phyloP scores from a whole-genome alignment of 2,797 vertebrate genomes.

The Enteromius unitaeniatus region DNA sequence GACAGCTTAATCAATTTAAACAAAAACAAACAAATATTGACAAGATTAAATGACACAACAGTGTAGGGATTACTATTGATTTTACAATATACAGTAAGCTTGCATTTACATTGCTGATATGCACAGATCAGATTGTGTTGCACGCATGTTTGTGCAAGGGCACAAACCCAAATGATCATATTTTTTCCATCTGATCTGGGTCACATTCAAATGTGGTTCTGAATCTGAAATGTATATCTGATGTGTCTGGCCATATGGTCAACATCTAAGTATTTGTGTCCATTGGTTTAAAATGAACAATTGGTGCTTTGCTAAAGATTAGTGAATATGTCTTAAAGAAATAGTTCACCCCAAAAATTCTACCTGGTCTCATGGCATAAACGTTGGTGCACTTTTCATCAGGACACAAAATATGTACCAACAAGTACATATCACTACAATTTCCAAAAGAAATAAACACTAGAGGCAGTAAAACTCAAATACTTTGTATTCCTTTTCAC shows the following conservation, averaged over 20 bases:
- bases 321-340: too few relatives aligned
- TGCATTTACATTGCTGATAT: slow-evolving; percentile 12
- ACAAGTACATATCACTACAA: too few relatives aligned
- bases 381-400: too few relatives aligned
- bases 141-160: background rate
- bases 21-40: slow-evolving; percentile 58
- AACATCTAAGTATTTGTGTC: background rate
- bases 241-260: background rate
- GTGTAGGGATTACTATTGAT: background rate
- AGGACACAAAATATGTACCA: too few relatives aligned
- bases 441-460: too few relatives aligned
- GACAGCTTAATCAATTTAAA: slow-evolving; percentile 68
- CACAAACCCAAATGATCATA: background rate
- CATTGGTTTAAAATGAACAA: background rate
- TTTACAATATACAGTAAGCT: background rate
- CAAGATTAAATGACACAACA: background rate
- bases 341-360: background rate
- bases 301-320: background rate
- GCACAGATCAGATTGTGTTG: background rate
- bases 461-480: too few relatives aligned
- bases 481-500: too few relatives aligned
- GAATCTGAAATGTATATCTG: background rate
- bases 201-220: slow-evolving; percentile 1
- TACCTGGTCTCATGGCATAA: too few relatives aligned
- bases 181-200: background rate